phyloP scores from a whole-genome alignment of 1,140 invertebrate species.

The Ericerus pela region DNA sequence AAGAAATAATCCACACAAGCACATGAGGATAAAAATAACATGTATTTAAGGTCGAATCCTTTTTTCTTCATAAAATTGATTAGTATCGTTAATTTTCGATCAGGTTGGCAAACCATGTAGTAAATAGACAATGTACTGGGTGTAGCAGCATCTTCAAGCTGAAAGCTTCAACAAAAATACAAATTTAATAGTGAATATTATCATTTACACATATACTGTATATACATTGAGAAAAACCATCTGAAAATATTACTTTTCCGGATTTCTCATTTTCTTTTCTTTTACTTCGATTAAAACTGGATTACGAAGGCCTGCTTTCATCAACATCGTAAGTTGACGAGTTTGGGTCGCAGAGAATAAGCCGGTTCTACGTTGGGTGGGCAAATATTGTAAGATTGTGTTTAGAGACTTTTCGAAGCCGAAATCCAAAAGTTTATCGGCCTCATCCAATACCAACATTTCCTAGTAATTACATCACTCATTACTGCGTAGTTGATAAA shows the following conservation, averaged over 20 bases:
- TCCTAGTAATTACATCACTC: conserved; percentile 40
- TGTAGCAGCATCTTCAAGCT: conserved; percentile 39
- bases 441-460: conserved; percentile 90
- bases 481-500: background rate
- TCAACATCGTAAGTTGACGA: conserved; percentile 78
- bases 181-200: background rate
- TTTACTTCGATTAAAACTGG: conserved; percentile 82
- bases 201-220: background rate
- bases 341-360: conserved; percentile 98
- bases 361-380: conserved; percentile 84
- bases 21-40: conserved; percentile 93
- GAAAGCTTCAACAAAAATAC: conserved; percentile 6
- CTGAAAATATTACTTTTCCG: conserved; percentile 13
- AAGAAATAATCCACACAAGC: conserved; percentile 92
- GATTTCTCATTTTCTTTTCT: conserved; percentile 48
- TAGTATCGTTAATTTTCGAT: conserved; percentile 58
- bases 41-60: conserved; percentile 51
- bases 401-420: conserved; percentile 82
- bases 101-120: conserved; percentile 61
- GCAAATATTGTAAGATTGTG: conserved; percentile 77
- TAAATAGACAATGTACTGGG: conserved; percentile 71
- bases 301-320: conserved; percentile 86
- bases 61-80: conserved; percentile 54
- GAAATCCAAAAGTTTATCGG: conserved; percentile 81
- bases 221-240: background rate